Base-by-base conservation (phyloP, 2,888 invertebrate species). In the Hypomecis atomaria region DNA sequence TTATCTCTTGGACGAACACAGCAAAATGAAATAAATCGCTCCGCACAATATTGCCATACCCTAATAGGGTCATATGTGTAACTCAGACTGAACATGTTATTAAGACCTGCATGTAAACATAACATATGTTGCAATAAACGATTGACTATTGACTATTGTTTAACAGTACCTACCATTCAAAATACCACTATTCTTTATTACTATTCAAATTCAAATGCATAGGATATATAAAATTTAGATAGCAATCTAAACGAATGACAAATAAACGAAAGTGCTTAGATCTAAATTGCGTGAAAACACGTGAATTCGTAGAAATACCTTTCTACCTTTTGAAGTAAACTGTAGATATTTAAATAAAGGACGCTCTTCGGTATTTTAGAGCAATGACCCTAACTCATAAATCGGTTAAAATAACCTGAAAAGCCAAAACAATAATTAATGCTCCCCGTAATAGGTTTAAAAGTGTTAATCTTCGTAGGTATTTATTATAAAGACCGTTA, bases 261-360 rank as follows among this genome's bases (percentile, higher is more conserved):
- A 49, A 49, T 36, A 45, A 47, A 47, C 33, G 23, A 47, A 33
- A 47, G 33, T 47, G 47, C 47, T 49, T 49, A 36, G 36, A 49
- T n/a, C 7, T n/a, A 47, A 37, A 49, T 49, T 49, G 36, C 49
- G 34, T 47, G 44, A 13, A 47, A 36, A 36, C 11, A 11, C 11
- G 11, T 48, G 8, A 33, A 47, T 47, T 9, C 33, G 9, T 47
- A n/a, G 34, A 47, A 47, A 47, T 47, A 10, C n/a, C n/a, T n/a
- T n/a, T 6, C 6, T 10, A 47, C 33, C 5, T 36, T 49, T 49
- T 2, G 8, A 40, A 40, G 7, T 40, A 40, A 6, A 9, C 23
- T 47, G 9, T 6, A 23, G 2, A 9, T 33, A 47, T 47, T 47
- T 47, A 23, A 47, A 47, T 47, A 49, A 34, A 36, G 48, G 34